Evolutionary conservation across 2,113 vertebrate species (phyloP).

Genomic region (Emydocephalus ijimae): DNA sequence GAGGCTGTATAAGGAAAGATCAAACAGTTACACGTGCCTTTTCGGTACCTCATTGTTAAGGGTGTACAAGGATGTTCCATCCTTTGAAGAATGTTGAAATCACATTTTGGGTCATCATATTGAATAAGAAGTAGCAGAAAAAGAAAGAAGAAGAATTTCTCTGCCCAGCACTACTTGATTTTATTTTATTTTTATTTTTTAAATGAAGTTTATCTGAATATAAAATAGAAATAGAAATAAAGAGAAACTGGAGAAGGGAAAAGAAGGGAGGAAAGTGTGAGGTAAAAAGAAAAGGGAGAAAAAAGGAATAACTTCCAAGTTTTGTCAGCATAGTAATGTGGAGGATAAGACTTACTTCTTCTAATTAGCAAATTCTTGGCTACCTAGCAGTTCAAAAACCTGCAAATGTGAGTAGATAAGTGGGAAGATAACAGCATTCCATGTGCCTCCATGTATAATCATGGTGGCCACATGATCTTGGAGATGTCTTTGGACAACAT

Average conservation of each 20-base stretch:
- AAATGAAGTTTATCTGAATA: neutral
- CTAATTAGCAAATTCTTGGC: neutral
- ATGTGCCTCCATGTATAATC: neutral
- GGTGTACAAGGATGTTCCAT: neutral
- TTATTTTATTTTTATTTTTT: no score
- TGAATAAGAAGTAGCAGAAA: neutral
- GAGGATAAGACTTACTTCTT: neutral
- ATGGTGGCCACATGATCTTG: neutral
- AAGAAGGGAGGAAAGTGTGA: neutral
- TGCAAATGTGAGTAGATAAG: neutral
- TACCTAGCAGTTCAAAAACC: neutral
- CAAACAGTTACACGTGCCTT: neutral
- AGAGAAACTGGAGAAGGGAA: neutral
- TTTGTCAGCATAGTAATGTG: neutral
- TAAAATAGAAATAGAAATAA: neutral
- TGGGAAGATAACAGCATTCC: neutral
- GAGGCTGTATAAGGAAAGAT: neutral
- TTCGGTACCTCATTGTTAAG: neutral
- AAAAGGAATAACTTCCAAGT: neutral
- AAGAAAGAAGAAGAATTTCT: neutral
- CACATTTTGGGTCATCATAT: neutral
- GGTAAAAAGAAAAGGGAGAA: neutral
- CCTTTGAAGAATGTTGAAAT: neutral
- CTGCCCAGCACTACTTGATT: neutral
- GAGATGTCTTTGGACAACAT: no score